Evolutionary conservation across 2,888 invertebrate genomes (phyloP), one percentile per base, ranked within the genome.

Genomic region (Dolichomitus sp.): DNA sequence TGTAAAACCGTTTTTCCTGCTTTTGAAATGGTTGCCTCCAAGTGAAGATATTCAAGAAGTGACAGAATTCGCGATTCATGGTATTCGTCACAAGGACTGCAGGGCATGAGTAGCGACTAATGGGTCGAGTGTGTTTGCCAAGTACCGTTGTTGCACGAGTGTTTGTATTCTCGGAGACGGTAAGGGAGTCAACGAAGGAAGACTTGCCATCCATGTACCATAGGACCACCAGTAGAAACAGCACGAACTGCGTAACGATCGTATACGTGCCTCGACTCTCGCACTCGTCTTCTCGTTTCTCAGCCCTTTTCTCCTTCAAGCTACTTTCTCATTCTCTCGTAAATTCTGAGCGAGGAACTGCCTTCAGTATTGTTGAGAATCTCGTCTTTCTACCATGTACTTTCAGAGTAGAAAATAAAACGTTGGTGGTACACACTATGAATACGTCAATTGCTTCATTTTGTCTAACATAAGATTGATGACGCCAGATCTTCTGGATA

Each of bases 61-160:
- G 40, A 17, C 4, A 1, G 19, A 40, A 63, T 40, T 19, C 40
- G 12, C n/a, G 17, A 37, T 63, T 40, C 61, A 63, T 40, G 61
- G 61, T 19, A 40, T 88, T 85, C 79, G 52, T 78, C 17, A 45
- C 50, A 69, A 77, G 50, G 57, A 72, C 70, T 70, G 48, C 73
- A 80, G 59, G 78, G 83, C 84, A 87, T 19, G 85, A 84, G 85
- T 85, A 83, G 72, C 83, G 80, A 83, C 83, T 88, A 89, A 88
- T 88, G 85, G 86, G 70, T 79, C 86, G 85, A 86, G 87, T 83
- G 83, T 87, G 86, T 88, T 88, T 87, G 86, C 81, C 63, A 79
- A 87, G 83, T 81, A 75, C 77, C 77, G 80, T 52, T 81, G 87
- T 76, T 69, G 73, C 80, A 80, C 79, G 65, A 82, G 84, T 59